A percentile compares a stretch with the other conserved stretches of the same genome.
Conservation (phyloP, 2,888 invertebrate species). For the Unio pictorum region DNA sequence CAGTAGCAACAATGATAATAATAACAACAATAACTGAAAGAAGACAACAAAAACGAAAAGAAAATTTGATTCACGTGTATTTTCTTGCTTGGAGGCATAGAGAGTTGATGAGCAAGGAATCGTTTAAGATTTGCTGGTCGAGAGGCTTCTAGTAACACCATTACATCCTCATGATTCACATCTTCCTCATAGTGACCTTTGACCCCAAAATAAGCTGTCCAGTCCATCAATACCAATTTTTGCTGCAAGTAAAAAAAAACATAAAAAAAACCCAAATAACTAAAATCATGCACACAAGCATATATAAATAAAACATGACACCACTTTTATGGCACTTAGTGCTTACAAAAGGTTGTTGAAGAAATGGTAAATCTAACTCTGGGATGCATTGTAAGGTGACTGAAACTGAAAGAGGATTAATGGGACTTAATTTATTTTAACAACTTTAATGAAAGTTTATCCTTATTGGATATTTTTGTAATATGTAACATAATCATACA, state of each 20-base stretch:
- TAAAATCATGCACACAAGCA: too few species aligned
- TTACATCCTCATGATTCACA: slow-evolving; percentile 22
- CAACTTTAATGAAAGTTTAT: too few species aligned
- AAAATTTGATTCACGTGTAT: slow-evolving; percentile 41
- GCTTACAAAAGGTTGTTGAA: too few species aligned
- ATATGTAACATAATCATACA: too few species aligned
- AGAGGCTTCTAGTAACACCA: slow-evolving; percentile 43
- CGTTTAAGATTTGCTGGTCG: slow-evolving; percentile 29
- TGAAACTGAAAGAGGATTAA: too few species aligned
- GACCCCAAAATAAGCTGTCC: slow-evolving; percentile 41
- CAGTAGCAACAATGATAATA: background rate
- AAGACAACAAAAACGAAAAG: background rate
- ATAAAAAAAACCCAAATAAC: background rate
- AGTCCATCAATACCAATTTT: slow-evolving; percentile 38
- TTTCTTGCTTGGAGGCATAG: slow-evolving; percentile 30
- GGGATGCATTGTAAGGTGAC: too few species aligned
- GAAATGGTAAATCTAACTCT: too few species aligned
- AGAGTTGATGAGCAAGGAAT: slow-evolving; percentile 30
- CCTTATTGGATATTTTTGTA: too few species aligned
- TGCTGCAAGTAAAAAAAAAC: slow-evolving; percentile 28
- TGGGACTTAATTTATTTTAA: too few species aligned
- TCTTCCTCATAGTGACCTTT: slow-evolving; percentile 20
- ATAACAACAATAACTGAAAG: background rate
- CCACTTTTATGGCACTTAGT: too few species aligned
- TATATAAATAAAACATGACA: too few species aligned